Evolutionary conservation across 2,113 vertebrate species (phyloP).

Genomic region (Thamnophis sirtalis): DNA sequence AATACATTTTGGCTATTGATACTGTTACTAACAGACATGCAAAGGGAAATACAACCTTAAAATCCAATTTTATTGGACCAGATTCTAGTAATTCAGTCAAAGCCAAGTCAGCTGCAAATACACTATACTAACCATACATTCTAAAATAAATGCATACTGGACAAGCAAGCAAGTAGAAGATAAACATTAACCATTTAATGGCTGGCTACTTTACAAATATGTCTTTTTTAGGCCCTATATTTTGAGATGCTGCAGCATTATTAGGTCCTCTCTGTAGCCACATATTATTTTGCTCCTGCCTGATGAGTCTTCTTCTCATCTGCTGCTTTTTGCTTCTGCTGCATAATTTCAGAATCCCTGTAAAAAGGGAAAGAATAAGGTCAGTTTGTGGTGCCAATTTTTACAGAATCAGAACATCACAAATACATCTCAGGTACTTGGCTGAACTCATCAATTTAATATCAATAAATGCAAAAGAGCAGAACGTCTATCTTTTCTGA

Average conservation of each 20-base stretch:
- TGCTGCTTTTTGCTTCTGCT: constrained; percentile 74
- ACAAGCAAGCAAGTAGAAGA: constrained; percentile 46
- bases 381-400: not conserved
- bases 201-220: constrained; percentile 28
- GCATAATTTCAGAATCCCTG: constrained; percentile 79
- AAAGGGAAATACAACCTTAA: constrained; percentile 30
- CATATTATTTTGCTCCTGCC: constrained; percentile 62
- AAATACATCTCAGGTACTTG: not conserved
- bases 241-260: constrained; percentile 36
- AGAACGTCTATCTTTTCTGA: not conserved
- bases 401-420: not conserved
- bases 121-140: constrained; percentile 41
- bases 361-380: constrained; percentile 14
- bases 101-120: constrained; percentile 22
- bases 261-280: constrained; percentile 29
- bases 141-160: constrained; percentile 48
- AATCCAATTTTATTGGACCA: constrained; percentile 49
- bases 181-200: constrained; percentile 39
- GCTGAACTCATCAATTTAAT: not conserved
- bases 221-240: constrained; percentile 38
- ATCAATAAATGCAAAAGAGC: not conserved
- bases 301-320: constrained; percentile 74
- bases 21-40: constrained; percentile 47
- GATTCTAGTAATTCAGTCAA: constrained; percentile 36
- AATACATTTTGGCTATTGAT: constrained; percentile 45